These are phyloP conservation scores for Ophion ellenae DNA, from an alignment of 2,888 invertebrate species.

Conservation along the genomic window DNA sequence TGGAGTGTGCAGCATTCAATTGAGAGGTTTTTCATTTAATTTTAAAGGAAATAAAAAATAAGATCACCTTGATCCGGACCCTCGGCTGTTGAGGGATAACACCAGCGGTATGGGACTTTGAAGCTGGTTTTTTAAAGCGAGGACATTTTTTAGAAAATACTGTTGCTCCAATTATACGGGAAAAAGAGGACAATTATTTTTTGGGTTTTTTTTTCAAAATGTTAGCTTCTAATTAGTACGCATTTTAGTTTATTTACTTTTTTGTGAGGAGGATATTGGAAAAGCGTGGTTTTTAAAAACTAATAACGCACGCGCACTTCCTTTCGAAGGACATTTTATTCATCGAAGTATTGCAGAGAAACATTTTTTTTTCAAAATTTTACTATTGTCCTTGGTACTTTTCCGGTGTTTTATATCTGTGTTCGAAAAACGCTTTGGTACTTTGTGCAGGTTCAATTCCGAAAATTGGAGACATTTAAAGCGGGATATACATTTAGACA, in stretches of 20 bases:
- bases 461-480: not conserved
- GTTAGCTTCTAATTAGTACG: too few species aligned
- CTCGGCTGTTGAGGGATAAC: not conserved
- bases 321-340: not conserved
- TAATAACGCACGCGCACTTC: not conserved
- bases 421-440: not conserved
- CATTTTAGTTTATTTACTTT: too few species aligned
- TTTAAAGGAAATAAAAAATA: not conserved
- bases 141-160: not conserved
- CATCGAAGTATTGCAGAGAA: not conserved
- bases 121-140: not conserved
- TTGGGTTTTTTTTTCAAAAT: too few species aligned
- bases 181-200: too few species aligned
- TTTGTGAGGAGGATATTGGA: not conserved
- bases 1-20: too few species aligned
- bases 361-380: not conserved
- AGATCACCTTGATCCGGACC: not conserved
- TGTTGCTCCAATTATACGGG: too few species aligned
- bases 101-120: not conserved
- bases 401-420: not conserved
- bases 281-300: not conserved
- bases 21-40: too few species aligned
- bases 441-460: not conserved
- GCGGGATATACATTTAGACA: too few species aligned
- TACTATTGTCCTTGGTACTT: not conserved